These are phyloP conservation scores for Nyctereutes procyonoides DNA, from an alignment of 2,113 vertebrate species.

Conservation along the genomic window DNA sequence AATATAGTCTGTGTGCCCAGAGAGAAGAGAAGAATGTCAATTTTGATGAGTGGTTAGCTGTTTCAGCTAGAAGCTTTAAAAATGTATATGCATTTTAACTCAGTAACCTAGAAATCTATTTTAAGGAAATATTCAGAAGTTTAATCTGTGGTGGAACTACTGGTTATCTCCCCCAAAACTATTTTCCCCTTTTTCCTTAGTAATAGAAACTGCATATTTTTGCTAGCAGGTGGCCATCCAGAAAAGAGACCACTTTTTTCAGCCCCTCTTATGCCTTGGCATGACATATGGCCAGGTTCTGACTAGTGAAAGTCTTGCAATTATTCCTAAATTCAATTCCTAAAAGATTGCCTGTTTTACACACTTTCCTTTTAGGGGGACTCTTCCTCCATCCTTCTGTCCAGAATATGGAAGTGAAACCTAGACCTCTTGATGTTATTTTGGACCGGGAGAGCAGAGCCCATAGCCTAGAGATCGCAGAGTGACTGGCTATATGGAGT, in stretches of 20 bases:
- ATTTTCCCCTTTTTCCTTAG: neutral
- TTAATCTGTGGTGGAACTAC: neutral
- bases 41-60: neutral
- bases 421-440: neutral
- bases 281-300: neutral
- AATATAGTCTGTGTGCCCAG: neutral
- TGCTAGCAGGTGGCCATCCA: neutral
- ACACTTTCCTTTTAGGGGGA: neutral
- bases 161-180: neutral
- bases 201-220: neutral
- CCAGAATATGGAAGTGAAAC: neutral
- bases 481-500: neutral
- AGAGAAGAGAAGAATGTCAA: neutral
- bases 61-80: neutral
- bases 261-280: neutral
- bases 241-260: neutral
- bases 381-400: neutral
- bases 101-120: neutral
- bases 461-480: neutral
- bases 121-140: neutral
- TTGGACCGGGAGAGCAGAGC: neutral
- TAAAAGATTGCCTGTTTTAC: neutral
- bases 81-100: neutral
- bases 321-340: neutral
- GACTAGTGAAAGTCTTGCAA: neutral